phyloP scores from a whole-genome alignment of 2,888 invertebrate species.

The Arctia plantaginis region DNA sequence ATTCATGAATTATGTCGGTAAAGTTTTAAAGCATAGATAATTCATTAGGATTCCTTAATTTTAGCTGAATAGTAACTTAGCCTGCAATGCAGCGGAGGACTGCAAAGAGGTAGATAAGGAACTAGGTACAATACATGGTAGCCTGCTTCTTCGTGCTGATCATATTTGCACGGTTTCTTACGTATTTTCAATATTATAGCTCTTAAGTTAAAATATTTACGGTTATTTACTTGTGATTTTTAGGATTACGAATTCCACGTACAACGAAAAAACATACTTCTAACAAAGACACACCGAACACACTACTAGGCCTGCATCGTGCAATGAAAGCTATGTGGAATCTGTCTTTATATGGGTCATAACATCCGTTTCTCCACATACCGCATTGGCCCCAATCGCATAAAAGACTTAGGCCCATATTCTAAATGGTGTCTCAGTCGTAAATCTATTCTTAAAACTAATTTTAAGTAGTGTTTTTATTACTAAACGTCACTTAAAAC shows the following conservation, averaged over 20 bases:
- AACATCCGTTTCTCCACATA: neutral
- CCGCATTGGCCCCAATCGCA: neutral
- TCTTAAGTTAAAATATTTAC: neutral
- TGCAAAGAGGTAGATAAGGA: neutral
- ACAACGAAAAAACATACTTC: neutral
- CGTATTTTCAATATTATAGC: neutral
- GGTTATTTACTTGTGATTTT: neutral
- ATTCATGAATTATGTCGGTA: constrained; percentile 84
- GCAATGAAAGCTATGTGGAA: neutral
- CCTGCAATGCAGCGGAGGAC: neutral
- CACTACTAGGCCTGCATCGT: neutral
- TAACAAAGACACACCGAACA: neutral
- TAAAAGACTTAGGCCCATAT: neutral
- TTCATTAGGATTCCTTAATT: neutral
- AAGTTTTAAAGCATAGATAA: constrained; percentile 84
- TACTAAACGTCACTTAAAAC: too few relatives aligned
- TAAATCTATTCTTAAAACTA: too few relatives aligned
- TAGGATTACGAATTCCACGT: neutral
- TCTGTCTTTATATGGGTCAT: neutral
- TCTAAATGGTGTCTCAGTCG: too few relatives aligned
- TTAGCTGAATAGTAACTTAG: neutral
- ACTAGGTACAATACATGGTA: neutral
- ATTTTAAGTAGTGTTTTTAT: too few relatives aligned
- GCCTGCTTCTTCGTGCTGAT: neutral
- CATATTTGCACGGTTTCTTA: neutral